phyloP scores from a whole-genome alignment of 2,113 vertebrate genomes.

The Prionailurus viverrinus region DNA sequence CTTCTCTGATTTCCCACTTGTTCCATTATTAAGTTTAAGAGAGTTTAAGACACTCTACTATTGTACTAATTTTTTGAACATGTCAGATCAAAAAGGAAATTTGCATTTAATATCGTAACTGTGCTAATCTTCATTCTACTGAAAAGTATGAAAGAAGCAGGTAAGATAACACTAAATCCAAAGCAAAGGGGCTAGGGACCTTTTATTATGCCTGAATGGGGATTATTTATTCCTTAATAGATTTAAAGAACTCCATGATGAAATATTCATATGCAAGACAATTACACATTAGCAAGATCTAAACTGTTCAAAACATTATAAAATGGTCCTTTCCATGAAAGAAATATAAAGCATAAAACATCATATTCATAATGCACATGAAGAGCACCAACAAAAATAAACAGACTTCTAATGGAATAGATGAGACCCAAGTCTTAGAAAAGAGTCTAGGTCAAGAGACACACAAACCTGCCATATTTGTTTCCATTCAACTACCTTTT shows the following conservation, averaged over 20 bases:
- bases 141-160: constrained; percentile 49
- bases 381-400: not conserved
- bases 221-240: constrained; percentile 46
- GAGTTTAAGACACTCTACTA: not conserved
- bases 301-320: constrained; percentile 20
- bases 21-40: constrained; percentile 62
- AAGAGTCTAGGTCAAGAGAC: not conserved
- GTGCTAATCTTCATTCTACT: constrained; percentile 39
- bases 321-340: constrained; percentile 44
- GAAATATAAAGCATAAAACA: constrained; percentile 28
- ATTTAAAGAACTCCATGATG: constrained; percentile 20
- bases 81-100: constrained; percentile 66
- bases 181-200: constrained; percentile 34
- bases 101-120: constrained; percentile 63
- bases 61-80: constrained; percentile 54
- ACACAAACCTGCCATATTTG: constrained; percentile 52
- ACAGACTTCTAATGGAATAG: not conserved
- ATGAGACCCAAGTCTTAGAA: not conserved
- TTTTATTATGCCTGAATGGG: not conserved
- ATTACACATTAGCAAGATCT: not conserved
- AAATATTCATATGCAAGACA: constrained; percentile 6
- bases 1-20: constrained; percentile 61
- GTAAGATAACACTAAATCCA: constrained; percentile 50
- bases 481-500: constrained; percentile 25
- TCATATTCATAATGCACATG: not conserved